Percentiles rank a stretch among this genome's conserved stretches.
Evolutionary conservation across 2,797 vertebrate species (phyloP).

Genomic region (Protonibea diacanthus): DNA sequence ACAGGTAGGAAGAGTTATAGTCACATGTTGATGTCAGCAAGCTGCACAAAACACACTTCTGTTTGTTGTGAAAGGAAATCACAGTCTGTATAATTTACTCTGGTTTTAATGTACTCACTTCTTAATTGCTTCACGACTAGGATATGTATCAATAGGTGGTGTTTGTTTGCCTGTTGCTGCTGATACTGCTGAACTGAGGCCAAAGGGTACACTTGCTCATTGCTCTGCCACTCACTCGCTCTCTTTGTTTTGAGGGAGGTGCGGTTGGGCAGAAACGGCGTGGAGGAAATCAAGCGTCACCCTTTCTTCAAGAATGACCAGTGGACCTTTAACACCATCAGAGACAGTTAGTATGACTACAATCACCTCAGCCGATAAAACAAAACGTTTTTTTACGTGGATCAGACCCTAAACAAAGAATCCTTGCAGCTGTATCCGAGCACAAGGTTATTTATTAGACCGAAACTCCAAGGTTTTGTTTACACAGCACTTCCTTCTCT

Average conservation of each 20-base stretch:
- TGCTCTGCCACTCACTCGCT: conserved; percentile 16
- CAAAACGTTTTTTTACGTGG: background rate
- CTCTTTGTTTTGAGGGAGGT: conserved; percentile 90
- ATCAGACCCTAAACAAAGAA: background rate
- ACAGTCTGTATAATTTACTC: background rate
- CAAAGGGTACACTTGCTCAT: conserved; percentile 3
- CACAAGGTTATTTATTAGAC: conserved; percentile 9
- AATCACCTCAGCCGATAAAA: background rate
- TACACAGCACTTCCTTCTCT: conserved; percentile 24
- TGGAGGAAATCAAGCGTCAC: conserved; percentile 97
- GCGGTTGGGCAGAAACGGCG: conserved; percentile 94
- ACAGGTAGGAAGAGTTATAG: conserved; percentile 86
- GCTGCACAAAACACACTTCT: background rate
- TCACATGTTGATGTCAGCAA: background rate
- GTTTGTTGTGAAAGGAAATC: background rate
- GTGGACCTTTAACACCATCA: conserved; percentile 97
- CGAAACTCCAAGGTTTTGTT: conserved; percentile 11
- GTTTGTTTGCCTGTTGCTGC: background rate
- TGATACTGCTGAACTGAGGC: conserved; percentile 4
- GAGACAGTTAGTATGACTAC: conserved; percentile 90
- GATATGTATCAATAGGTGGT: background rate
- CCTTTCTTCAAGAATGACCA: conserved; percentile 97
- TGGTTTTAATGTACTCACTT: background rate
- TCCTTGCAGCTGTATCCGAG: background rate
- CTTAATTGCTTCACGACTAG: background rate